phyloP scores from a whole-genome alignment of 2,113 vertebrate genomes.

The Xiphophorus hellerii region DNA sequence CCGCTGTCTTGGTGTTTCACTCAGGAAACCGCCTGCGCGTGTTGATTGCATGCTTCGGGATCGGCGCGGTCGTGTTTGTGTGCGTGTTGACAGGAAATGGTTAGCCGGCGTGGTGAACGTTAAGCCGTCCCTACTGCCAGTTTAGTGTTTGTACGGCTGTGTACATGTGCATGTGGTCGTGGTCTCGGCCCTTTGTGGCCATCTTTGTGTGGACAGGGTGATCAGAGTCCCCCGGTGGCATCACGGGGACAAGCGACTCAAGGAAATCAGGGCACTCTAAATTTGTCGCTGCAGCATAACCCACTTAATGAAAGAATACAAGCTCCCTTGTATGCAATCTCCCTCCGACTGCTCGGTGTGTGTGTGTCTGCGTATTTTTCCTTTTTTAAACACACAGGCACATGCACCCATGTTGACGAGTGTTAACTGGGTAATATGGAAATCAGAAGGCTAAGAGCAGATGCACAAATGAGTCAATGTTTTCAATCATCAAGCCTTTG shows the following conservation, averaged over 20 bases:
- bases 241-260: conserved; percentile 80
- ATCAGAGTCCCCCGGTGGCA: conserved; percentile 70
- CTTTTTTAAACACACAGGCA: conserved; percentile 39
- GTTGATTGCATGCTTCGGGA: conserved; percentile 72
- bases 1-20: conserved; percentile 18
- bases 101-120: conserved; percentile 61
- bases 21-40: conserved; percentile 62
- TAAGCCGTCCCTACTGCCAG: conserved; percentile 42
- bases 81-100: conserved; percentile 68
- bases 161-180: conserved; percentile 38
- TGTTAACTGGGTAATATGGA: conserved; percentile 69
- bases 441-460: conserved; percentile 69
- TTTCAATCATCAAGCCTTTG: conserved; percentile 57
- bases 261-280: conserved; percentile 86
- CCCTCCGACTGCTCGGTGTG: conserved; percentile 7
- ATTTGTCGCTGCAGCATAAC: conserved; percentile 86
- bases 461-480: conserved; percentile 75
- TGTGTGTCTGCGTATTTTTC: conserved; percentile 1
- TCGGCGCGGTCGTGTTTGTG: conserved; percentile 61
- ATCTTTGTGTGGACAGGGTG: conserved; percentile 60
- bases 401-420: conserved; percentile 63
- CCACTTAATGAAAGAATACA: conserved; percentile 81
- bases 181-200: conserved; percentile 45
- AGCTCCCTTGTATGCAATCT: conserved; percentile 42
- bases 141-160: conserved; percentile 15